Conservation (phyloP, 2,797 vertebrate species). For the Erithacus rubecula region DNA sequence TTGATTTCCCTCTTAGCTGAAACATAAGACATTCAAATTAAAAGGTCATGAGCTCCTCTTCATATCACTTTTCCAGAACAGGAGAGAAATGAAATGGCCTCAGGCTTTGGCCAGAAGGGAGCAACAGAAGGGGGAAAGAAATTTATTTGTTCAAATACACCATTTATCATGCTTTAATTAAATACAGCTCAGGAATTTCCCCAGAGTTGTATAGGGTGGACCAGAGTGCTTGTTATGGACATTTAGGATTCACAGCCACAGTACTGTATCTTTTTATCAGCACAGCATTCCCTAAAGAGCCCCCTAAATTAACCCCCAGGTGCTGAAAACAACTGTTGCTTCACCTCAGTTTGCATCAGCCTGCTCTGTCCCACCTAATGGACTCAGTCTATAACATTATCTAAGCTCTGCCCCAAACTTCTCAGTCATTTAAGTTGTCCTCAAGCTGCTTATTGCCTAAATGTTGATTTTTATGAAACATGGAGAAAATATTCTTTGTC, state of each 20-base stretch:
- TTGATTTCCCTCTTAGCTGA: background rate
- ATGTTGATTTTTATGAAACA: background rate
- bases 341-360: background rate
- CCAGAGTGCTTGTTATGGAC: background rate
- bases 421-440: background rate
- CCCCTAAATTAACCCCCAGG: background rate
- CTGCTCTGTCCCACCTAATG: background rate
- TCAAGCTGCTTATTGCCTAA: background rate
- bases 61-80: background rate
- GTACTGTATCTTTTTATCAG: background rate
- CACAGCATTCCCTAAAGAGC: background rate
- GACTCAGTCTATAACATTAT: background rate
- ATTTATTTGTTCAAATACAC: background rate
- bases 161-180: background rate
- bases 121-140: background rate
- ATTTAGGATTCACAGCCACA: background rate
- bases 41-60: background rate
- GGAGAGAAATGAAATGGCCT: background rate
- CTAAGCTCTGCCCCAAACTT: background rate
- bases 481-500: background rate
- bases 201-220: background rate
- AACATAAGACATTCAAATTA: background rate
- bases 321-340: accelerated
- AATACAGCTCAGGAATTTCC: background rate
- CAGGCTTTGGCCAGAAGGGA: background rate